Conservation (phyloP, 1,140 invertebrate species). For the Aphidius gifuensis region DNA sequence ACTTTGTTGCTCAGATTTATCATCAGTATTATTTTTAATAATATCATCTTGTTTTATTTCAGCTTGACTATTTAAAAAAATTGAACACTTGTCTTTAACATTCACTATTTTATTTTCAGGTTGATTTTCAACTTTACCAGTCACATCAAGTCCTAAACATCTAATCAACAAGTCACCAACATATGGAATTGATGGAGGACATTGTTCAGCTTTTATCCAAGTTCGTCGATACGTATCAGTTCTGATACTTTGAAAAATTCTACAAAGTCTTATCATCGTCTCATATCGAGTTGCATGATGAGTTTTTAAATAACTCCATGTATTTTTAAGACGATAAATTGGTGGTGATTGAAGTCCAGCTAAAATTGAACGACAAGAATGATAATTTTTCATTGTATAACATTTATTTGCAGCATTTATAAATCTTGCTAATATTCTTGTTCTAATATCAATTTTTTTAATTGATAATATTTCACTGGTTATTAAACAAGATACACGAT, state of each 20-base stretch:
- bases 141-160: slow-evolving; percentile 33
- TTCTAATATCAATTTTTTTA: slow-evolving; percentile 46
- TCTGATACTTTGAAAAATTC: slow-evolving; percentile 47
- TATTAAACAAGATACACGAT: slow-evolving; percentile 55
- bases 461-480: slow-evolving; percentile 53
- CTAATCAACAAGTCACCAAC: slow-evolving; percentile 51
- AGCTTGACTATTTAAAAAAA: not conserved
- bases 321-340: slow-evolving; percentile 53
- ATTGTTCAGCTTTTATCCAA: slow-evolving; percentile 41
- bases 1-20: not conserved
- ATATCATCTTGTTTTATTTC: too few species aligned
- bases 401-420: slow-evolving; percentile 59
- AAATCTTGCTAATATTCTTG: slow-evolving; percentile 54
- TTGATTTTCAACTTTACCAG: slow-evolving; percentile 1
- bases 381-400: slow-evolving; percentile 54
- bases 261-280: slow-evolving; percentile 52
- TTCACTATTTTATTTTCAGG: not conserved
- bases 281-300: slow-evolving; percentile 57
- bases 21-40: not conserved
- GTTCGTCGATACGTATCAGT: slow-evolving; percentile 42
- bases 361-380: slow-evolving; percentile 57
- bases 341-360: slow-evolving; percentile 57
- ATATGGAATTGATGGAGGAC: slow-evolving; percentile 50
- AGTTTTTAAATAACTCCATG: slow-evolving; percentile 55
- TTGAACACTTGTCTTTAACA: not conserved